Evolutionary conservation across 1,140 invertebrate genomes (phyloP).

Genomic region (Drosophila baimaii): DNA sequence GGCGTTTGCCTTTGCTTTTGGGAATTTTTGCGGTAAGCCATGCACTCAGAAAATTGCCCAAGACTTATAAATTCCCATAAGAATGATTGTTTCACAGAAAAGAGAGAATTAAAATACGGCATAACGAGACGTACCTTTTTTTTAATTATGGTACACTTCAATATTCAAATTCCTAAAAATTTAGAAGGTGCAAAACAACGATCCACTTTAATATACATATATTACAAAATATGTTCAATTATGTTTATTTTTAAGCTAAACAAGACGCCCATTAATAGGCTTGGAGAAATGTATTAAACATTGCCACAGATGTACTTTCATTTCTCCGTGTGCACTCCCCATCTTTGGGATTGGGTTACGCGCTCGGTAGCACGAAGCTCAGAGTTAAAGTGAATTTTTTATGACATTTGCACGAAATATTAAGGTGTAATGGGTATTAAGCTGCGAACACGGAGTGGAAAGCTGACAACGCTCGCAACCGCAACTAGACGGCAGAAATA

Average conservation of each 20-base stretch:
- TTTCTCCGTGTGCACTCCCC: slow-evolving; percentile 16
- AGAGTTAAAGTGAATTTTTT: slow-evolving; percentile 73
- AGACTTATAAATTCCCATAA: too few relatives aligned
- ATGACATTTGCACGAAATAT: slow-evolving; percentile 81
- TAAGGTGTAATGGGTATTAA: slow-evolving; percentile 79
- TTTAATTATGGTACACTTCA: too few relatives aligned
- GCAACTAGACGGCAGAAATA: slow-evolving; percentile 46
- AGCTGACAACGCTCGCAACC: slow-evolving; percentile 65
- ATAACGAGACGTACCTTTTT: too few relatives aligned
- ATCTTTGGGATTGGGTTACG: slow-evolving; percentile 64
- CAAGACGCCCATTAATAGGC: background rate
- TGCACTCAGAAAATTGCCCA: slow-evolving; percentile 18
- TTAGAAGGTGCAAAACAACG: too few relatives aligned
- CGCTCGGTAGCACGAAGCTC: slow-evolving; percentile 44
- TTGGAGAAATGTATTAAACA: background rate
- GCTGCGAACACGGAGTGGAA: slow-evolving; percentile 57
- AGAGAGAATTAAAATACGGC: too few relatives aligned
- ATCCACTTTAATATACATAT: too few relatives aligned
- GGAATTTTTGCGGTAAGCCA: slow-evolving; percentile 28
- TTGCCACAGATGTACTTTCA: background rate
- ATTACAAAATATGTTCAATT: too few relatives aligned
- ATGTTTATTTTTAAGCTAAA: too few relatives aligned
- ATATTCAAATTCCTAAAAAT: too few relatives aligned
- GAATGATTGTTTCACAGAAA: too few relatives aligned
- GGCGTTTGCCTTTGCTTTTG: slow-evolving; percentile 33